Evolutionary conservation across 23 tunicate genomes (phyloP).

Genomic region (Styela clava): DNA sequence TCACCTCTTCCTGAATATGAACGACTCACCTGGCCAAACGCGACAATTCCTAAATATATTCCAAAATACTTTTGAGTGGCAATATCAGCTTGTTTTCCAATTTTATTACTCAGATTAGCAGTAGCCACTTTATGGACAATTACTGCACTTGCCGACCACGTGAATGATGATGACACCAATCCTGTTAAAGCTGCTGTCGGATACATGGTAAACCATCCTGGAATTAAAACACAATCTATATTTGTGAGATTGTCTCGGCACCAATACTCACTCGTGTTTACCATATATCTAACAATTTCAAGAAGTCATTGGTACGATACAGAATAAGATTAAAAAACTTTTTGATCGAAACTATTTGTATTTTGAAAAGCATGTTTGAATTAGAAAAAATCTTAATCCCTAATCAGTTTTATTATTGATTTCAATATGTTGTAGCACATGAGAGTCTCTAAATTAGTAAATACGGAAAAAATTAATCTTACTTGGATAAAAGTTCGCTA

Average conservation of each 20-base stretch:
- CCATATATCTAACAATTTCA: too few relatives aligned
- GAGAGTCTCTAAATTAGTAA: not conserved
- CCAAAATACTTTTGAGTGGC: not conserved
- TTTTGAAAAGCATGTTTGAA: too few relatives aligned
- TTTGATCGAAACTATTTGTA: too few relatives aligned
- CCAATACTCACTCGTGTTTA: too few relatives aligned
- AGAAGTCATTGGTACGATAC: too few relatives aligned
- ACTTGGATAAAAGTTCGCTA: not conserved
- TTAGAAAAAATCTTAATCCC: too few relatives aligned
- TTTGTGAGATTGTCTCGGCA: not conserved
- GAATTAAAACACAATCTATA: too few relatives aligned
- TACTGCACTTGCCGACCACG: not conserved
- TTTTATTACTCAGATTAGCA: not conserved
- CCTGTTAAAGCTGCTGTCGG: not conserved
- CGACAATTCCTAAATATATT: not conserved
- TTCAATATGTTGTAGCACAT: too few relatives aligned
- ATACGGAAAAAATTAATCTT: not conserved
- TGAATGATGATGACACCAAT: not conserved
- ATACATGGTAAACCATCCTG: not conserved
- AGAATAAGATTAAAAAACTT: too few relatives aligned
- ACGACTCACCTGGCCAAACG: not conserved
- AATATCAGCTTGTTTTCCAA: not conserved
- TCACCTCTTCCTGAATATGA: too few relatives aligned
- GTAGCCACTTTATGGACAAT: not conserved
- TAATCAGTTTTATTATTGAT: too few relatives aligned